A percentile compares a stretch with the other conserved stretches of the same genome.
Evolutionary conservation across 2,797 vertebrate species (phyloP).

Genomic region (Thunnus albacares): DNA sequence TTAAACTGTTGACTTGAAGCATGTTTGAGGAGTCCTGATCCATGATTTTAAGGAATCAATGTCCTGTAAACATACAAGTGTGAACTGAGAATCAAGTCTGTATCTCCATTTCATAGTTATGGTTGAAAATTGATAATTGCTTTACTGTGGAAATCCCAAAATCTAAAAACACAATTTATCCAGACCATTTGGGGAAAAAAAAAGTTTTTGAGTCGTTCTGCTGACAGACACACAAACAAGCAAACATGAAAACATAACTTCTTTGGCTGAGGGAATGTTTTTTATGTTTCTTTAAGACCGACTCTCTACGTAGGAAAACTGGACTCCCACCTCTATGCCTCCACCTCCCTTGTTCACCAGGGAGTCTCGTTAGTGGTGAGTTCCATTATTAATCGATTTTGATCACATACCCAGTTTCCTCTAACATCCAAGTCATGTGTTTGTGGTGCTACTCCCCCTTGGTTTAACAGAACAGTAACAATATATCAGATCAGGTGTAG

Average conservation of each 20-base stretch:
- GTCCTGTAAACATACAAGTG: too few relatives aligned
- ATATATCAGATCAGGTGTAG: not conserved
- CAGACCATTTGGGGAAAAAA: not conserved
- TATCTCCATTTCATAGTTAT: not conserved
- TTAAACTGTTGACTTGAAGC: slow-evolving; percentile 3
- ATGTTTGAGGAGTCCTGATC: not conserved
- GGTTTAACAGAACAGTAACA: not conserved
- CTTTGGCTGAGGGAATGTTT: not conserved
- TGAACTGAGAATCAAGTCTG: not conserved
- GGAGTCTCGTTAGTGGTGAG: slow-evolving; percentile 95
- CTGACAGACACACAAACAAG: not conserved
- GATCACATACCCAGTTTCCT: not conserved
- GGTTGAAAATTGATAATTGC: not conserved
- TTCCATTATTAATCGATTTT: slow-evolving; percentile 28
- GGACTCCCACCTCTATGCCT: slow-evolving; percentile 92
- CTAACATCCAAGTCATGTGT: not conserved
- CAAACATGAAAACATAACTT: not conserved
- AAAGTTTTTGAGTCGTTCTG: not conserved
- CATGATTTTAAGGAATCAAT: not conserved
- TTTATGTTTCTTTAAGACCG: slow-evolving; percentile 81
- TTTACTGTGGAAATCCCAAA: not conserved
- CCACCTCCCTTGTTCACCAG: slow-evolving; percentile 92
- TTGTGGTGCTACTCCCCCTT: too few relatives aligned
- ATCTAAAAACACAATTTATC: not conserved
- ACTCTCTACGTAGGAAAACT: slow-evolving; percentile 95